Percentiles rank a stretch among this genome's conserved stretches.
Conservation (phyloP, 2,113 vertebrate genomes). For the Gymnocephalus cernua region DNA sequence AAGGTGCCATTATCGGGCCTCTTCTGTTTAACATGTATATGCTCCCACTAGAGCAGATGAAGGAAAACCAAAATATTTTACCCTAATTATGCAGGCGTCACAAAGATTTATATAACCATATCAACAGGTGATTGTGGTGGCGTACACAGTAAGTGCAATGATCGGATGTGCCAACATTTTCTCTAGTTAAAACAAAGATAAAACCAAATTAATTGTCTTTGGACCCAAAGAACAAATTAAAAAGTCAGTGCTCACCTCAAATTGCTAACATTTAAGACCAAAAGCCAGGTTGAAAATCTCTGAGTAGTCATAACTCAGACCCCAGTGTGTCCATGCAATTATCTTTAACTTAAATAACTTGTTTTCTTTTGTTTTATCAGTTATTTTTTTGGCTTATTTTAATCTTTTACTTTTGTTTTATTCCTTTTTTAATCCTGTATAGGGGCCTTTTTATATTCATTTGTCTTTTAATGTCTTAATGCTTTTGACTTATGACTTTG, state of each 20-base stretch:
- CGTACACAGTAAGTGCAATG: not conserved
- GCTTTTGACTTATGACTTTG: not conserved
- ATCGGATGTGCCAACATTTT: too few species aligned
- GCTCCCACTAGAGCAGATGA: not conserved
- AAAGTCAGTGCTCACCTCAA: not conserved
- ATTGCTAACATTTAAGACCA: not conserved
- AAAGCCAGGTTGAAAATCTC: not conserved
- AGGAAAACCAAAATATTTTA: not conserved
- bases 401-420: not conserved
- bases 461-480: not conserved
- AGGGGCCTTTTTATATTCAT: too few species aligned
- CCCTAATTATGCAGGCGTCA: not conserved
- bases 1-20: not conserved
- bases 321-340: not conserved
- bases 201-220: not conserved
- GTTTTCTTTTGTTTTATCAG: too few species aligned
- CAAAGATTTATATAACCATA: not conserved
- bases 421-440: not conserved
- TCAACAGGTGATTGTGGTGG: not conserved
- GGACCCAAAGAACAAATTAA: not conserved
- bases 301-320: not conserved
- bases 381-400: not conserved
- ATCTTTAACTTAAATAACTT: too few species aligned
- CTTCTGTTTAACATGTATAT: not conserved
- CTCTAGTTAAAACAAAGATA: not conserved